Evolutionary conservation across 2,888 invertebrate species (phyloP), one percentile per base, ranked within the genome.

Genomic region (Drosophila quinaria): DNA sequence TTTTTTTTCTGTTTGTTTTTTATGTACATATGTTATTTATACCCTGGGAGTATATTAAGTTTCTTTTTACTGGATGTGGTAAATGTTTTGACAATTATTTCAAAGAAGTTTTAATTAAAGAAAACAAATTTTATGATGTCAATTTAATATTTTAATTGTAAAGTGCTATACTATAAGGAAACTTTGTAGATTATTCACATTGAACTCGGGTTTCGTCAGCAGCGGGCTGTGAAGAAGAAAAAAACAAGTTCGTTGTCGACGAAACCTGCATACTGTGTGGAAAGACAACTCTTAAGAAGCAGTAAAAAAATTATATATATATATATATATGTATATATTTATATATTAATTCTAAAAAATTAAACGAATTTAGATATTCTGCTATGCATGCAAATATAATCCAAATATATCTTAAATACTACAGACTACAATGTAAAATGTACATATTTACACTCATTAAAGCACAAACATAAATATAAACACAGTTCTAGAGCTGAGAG

Each of bases 191-290:
- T 37, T 39, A 67, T 71, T 80, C 95, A 94, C 94, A 95, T 94
- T 95, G 95, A 94, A 94, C 95, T 95, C 97, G 95, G 97, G 97
- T 96, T 96, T 97, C 96, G 96, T 93, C 96, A 94, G 94, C 94
- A 94, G 95, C 96, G 94, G 96, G 94, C 97, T 96, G 95, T 95
- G 93, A 93, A 83, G 90, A 91, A 65, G 17, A 46, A 59, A 59
- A 10, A 6, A 93, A 75, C 87, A 73, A 97, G 97, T 97, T 97
- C 97, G 97, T 97, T 97, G 97, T 97, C 97, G 97, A 97, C 97
- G 97, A 97, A 97, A 97, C 97, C 97, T 97, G 97, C 97, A 97
- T 96, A 95, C 95, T 95, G 95, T 96, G 94, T 94, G 95, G 81
- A 72, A 80, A 62, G 80, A 68, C 91, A 83, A 69, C 74, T 15